Base-by-base conservation (phyloP, 2,797 vertebrate species). In the Hemibagrus guttatus region DNA sequence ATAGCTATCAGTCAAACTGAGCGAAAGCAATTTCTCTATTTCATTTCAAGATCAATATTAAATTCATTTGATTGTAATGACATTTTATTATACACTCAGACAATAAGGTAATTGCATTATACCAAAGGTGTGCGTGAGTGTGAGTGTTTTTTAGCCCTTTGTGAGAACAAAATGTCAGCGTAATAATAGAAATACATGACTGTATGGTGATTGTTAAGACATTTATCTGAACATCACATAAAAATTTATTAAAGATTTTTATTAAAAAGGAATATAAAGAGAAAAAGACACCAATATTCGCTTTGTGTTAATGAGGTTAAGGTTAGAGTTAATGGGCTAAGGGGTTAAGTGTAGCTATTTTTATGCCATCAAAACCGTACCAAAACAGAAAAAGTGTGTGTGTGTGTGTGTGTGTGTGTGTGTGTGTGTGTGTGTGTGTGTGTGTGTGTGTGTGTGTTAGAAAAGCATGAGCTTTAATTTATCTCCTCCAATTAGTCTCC, bases 11-110 rank as follows among this genome's bases (percentile, higher is more conserved):
- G 28, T 81, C 59, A 81, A 80, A 26, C 35, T 2, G 17, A 56
- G 14, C 21, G 3, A 61, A 63, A 7, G 23, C 23, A 17, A 17
- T 14, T 79, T 59, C 54, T 59, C 12, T 0, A 81, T 63, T 81
- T 63, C 35, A 81, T 81, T 81, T 81, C 39, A 81, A 81, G 35
- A 46, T 81, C 31, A 19, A n/a, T 63, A 81, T 46, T 46, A 31
- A 49, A 49, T 28, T 49, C 8, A 63, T 64, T 81, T 81, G 28
- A 80, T n/a, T 61, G 49, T 21, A n/a, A 49, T 81, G 42, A 63
- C 58, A 59, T 63, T 81, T 63, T 64, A 28, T 81, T 81, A 81
- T 49, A 17, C 58, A n/a, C 4, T 6, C 58, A 61, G 23, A 63
- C 59, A 81, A 81, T 64, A 79, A 23, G 31, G 4, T 79, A 81